These are phyloP conservation scores for Dysdera silvatica DNA, from an alignment of 1,140 invertebrate genomes.

Conservation along the genomic window DNA sequence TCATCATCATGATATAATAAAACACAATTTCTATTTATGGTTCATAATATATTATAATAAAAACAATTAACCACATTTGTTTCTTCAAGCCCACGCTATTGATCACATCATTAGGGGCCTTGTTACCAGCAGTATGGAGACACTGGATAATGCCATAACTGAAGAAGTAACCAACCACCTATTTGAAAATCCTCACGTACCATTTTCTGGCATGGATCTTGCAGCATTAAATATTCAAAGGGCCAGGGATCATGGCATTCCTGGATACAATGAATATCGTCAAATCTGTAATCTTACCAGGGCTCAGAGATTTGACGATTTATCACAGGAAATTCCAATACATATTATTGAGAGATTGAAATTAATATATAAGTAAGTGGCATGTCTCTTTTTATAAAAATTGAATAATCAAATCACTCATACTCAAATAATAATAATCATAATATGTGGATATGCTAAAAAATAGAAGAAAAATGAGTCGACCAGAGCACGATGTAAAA, in stretches of 20 bases:
- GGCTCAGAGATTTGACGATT: constrained; percentile 62
- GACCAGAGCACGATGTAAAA: neutral
- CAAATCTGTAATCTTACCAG: constrained; percentile 70
- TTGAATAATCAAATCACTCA: neutral
- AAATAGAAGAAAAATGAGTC: neutral
- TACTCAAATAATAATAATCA: neutral
- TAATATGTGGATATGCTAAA: neutral
- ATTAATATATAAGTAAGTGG: constrained; percentile 43
- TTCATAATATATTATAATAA: too few species aligned
- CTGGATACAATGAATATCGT: constrained; percentile 41
- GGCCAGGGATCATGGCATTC: constrained; percentile 47
- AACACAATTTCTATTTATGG: too few species aligned
- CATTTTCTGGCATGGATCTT: constrained; percentile 54
- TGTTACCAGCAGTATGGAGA: constrained; percentile 83
- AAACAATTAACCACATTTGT: constrained; percentile 10
- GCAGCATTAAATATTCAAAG: constrained; percentile 42
- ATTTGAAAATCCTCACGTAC: constrained; percentile 75
- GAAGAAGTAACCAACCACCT: constrained; percentile 90
- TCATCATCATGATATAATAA: too few species aligned
- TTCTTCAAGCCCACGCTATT: constrained; percentile 53
- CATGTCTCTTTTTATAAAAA: neutral
- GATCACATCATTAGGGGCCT: constrained; percentile 82
- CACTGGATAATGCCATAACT: constrained; percentile 83
- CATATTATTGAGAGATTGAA: constrained; percentile 48
- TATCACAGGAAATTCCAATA: constrained; percentile 54